Percentiles rank a stretch among this genome's conserved stretches.
These are phyloP conservation scores for Rhinella marina DNA, from an alignment of 2,797 vertebrate species.

Conservation along the genomic window DNA sequence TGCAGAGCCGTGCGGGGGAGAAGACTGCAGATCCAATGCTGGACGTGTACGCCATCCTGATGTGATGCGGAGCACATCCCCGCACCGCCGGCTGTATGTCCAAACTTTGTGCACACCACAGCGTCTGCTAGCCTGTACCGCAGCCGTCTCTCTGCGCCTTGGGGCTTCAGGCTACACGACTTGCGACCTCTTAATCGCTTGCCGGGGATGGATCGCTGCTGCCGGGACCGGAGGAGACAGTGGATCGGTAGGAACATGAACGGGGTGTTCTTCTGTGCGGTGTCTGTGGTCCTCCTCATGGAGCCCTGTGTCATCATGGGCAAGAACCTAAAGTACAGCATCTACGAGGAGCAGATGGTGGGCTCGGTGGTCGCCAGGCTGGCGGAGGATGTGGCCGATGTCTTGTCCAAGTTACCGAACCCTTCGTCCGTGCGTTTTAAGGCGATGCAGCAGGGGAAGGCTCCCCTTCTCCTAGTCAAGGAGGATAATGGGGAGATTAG, in stretches of 20 bases:
- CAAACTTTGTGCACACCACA: slow-evolving; percentile 65
- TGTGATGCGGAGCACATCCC: slow-evolving; percentile 61
- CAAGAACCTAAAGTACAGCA: slow-evolving; percentile 92
- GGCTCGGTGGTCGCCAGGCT: slow-evolving; percentile 90
- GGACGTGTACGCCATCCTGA: slow-evolving; percentile 50
- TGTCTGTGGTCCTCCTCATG: slow-evolving; percentile 65
- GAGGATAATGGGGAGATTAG: slow-evolving; percentile 94
- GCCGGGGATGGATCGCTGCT: slow-evolving; percentile 64
- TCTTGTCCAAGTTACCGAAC: slow-evolving; percentile 83
- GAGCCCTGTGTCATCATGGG: slow-evolving; percentile 68
- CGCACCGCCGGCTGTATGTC: slow-evolving; percentile 66
- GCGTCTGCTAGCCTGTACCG: slow-evolving; percentile 4
- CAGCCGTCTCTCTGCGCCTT: slow-evolving; percentile 64
- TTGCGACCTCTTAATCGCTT: slow-evolving; percentile 61
- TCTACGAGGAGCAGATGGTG: slow-evolving; percentile 94
- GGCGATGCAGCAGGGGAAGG: slow-evolving; percentile 89
- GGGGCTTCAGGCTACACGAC: slow-evolving; percentile 63
- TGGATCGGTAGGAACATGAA: slow-evolving; percentile 70
- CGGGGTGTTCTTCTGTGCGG: slow-evolving; percentile 70
- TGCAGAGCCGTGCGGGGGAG: slow-evolving; percentile 64
- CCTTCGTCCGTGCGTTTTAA: slow-evolving; percentile 87
- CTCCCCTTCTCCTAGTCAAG: slow-evolving; percentile 84
- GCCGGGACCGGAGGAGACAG: slow-evolving; percentile 60
- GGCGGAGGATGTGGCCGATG: slow-evolving; percentile 87
- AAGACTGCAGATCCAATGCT: slow-evolving; percentile 53